A percentile compares a stretch with the other conserved stretches of the same genome.
phyloP scores from a whole-genome alignment of 2,797 vertebrate species.

The Triplophysa yarkandensis region DNA sequence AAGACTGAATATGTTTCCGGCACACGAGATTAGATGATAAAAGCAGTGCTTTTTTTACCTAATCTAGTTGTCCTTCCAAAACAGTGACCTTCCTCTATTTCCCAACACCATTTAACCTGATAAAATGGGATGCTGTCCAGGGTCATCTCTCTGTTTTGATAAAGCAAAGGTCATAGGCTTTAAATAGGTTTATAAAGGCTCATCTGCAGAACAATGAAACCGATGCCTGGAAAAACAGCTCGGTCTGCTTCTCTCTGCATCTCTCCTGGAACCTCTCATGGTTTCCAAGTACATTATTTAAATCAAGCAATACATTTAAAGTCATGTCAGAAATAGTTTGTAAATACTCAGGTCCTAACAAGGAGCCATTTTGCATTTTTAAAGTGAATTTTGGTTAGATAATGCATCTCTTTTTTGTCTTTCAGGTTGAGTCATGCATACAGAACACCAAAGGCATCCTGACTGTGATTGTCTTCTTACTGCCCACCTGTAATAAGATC shows the following conservation, averaged over 20 bases:
- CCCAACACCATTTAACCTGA: conserved; percentile 43
- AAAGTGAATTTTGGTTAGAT: conserved; percentile 18
- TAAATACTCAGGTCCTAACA: conserved; percentile 8
- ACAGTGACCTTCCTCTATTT: conserved; percentile 38
- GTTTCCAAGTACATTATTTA: conserved; percentile 33
- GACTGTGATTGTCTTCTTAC: conserved; percentile 80
- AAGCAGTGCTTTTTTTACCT: neutral
- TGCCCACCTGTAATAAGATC: conserved; percentile 87
- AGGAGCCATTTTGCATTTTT: conserved; percentile 17
- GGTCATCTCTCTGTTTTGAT: conserved; percentile 30
- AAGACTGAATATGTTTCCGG: neutral
- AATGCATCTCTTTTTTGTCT: conserved; percentile 18
- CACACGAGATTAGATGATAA: conserved; percentile 5
- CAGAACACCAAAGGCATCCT: conserved; percentile 84
- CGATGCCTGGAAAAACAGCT: conserved; percentile 11
- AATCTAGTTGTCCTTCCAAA: conserved; percentile 21
- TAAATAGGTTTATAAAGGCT: conserved; percentile 9
- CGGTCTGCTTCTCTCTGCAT: conserved; percentile 23
- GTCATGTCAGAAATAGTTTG: conserved; percentile 41
- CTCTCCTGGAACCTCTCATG: conserved; percentile 7
- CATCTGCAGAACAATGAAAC: neutral
- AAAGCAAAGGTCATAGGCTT: conserved; percentile 34
- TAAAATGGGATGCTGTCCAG: conserved; percentile 16
- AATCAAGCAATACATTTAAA: conserved; percentile 5
- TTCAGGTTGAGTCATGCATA: conserved; percentile 91